phyloP scores from a whole-genome alignment of 2,888 invertebrate species.

The Pecten maximus region DNA sequence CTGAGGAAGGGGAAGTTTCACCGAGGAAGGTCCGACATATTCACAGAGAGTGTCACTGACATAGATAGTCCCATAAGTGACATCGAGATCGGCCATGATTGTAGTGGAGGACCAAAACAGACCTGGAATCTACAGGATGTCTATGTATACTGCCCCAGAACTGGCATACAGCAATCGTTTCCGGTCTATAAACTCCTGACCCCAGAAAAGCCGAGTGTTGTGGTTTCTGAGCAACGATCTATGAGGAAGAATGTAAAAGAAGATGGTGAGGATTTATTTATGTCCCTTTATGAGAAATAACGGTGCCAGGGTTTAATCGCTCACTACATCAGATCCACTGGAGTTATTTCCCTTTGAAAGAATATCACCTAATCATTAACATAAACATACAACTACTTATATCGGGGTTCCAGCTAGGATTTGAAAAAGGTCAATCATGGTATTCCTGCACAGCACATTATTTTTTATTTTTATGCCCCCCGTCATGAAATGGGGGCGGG shows the following conservation, averaged over 20 bases:
- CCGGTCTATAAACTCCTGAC: not conserved
- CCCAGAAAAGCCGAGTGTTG: not conserved
- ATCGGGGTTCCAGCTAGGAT: too few species aligned
- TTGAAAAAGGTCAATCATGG: too few species aligned
- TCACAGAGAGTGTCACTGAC: not conserved
- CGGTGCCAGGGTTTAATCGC: too few species aligned
- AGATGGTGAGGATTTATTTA: not conserved
- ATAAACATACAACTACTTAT: too few species aligned
- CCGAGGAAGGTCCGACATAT: not conserved
- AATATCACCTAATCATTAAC: too few species aligned
- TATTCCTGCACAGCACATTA: too few species aligned
- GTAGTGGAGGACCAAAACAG: not conserved
- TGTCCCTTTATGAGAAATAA: not conserved
- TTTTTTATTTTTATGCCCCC: too few species aligned
- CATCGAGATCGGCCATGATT: not conserved
- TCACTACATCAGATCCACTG: too few species aligned
- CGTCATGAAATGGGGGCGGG: too few species aligned
- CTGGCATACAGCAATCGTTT: not conserved
- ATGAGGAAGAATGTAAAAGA: not conserved
- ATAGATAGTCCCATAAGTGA: not conserved
- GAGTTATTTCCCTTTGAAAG: not conserved
- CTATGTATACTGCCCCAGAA: not conserved
- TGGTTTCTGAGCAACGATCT: not conserved
- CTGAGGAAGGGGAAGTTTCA: not conserved
- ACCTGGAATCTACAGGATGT: not conserved